Evolutionary conservation across 2,888 invertebrate species (phyloP).

Genomic region (Lacanobia oleracea): DNA sequence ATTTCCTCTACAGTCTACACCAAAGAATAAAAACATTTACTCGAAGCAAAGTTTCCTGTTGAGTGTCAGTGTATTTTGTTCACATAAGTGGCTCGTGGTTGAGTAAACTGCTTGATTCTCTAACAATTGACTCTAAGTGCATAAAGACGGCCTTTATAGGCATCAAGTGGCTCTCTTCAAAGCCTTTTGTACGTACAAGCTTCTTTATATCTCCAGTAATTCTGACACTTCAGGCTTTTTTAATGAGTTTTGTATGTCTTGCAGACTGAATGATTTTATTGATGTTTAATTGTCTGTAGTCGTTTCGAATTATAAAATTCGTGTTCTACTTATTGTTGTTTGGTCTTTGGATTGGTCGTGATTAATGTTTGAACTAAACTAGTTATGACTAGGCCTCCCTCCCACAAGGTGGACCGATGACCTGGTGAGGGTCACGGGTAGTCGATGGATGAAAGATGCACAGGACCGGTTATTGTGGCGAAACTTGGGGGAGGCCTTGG

Average conservation of each 20-base stretch:
- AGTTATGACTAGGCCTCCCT: too few species aligned
- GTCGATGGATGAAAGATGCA: too few species aligned
- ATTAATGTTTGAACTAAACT: too few species aligned
- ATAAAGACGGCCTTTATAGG: conserved; percentile 59
- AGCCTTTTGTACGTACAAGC: conserved; percentile 52
- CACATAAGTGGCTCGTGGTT: conserved; percentile 43
- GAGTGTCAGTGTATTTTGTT: conserved; percentile 56
- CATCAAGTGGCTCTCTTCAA: conserved; percentile 55
- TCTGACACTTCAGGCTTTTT: conserved; percentile 44
- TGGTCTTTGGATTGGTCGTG: too few species aligned
- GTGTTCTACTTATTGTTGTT: neutral
- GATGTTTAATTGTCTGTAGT: neutral
- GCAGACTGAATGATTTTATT: conserved; percentile 3
- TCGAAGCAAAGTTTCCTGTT: conserved; percentile 36
- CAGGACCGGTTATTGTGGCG: too few species aligned
- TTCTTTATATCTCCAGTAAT: conserved; percentile 46
- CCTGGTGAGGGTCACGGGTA: too few species aligned
- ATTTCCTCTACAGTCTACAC: conserved; percentile 17
- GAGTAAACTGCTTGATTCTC: conserved; percentile 62
- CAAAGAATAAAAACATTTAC: conserved; percentile 30
- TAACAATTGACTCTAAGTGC: conserved; percentile 64
- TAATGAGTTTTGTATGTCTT: conserved; percentile 33
- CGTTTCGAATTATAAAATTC: neutral
- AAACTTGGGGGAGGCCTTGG: too few species aligned
- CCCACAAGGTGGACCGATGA: too few species aligned